These are phyloP conservation scores for Dromiciops gliroides DNA, from an alignment of 2,113 vertebrate species.

Conservation along the genomic window DNA sequence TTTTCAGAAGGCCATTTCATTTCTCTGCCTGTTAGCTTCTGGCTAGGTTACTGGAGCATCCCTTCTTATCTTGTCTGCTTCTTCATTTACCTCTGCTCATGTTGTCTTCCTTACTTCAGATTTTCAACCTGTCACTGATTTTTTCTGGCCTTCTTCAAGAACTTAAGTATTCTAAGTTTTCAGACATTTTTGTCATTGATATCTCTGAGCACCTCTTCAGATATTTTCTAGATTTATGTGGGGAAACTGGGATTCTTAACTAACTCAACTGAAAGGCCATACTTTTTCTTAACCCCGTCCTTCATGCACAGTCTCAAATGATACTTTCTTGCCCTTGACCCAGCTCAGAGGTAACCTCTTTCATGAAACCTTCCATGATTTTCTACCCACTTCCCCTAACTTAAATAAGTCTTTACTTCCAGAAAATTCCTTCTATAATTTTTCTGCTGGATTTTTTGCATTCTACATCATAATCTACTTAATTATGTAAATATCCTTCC, in stretches of 20 bases:
- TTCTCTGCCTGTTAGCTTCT: not conserved
- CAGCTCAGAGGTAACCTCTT: not conserved
- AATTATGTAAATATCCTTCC: not conserved
- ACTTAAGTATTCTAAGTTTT: not conserved
- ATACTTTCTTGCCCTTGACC: not conserved
- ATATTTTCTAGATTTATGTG: not conserved
- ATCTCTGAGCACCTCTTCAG: not conserved
- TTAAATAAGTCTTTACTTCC: not conserved
- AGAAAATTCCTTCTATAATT: not conserved
- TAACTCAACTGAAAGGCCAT: not conserved
- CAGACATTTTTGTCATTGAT: not conserved
- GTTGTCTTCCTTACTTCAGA: not conserved
- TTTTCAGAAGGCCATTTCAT: not conserved
- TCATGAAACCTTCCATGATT: not conserved
- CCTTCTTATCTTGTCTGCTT: not conserved
- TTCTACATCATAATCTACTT: not conserved
- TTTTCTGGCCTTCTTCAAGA: not conserved
- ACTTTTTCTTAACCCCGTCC: not conserved
- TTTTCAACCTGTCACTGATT: not conserved
- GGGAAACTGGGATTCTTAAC: not conserved
- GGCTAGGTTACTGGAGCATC: not conserved
- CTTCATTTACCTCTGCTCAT: not conserved
- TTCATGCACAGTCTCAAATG: not conserved
- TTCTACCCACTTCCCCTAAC: not conserved
- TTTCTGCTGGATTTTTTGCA: not conserved